phyloP scores from a whole-genome alignment of 2,888 invertebrate genomes.

The Drosophila lacicola region DNA sequence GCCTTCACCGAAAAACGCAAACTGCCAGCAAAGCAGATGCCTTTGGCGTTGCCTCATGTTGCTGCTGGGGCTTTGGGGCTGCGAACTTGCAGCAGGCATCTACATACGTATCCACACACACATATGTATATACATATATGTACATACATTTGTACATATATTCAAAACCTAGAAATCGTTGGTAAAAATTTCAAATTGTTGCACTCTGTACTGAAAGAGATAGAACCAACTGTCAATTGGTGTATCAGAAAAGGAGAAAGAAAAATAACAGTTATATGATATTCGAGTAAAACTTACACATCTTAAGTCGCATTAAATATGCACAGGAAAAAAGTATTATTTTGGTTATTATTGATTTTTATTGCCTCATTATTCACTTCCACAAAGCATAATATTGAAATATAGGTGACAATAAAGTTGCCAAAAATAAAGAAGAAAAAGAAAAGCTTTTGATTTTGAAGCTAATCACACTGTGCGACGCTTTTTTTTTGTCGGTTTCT shows the following conservation, averaged over 20 bases:
- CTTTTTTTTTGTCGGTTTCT: conserved; percentile 40
- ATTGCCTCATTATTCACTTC: no score
- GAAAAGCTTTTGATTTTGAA: conserved; percentile 11
- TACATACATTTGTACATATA: no score
- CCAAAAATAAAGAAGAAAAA: background rate
- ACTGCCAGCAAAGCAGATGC: conserved; percentile 34
- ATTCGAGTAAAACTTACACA: no score
- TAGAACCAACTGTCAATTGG: no score
- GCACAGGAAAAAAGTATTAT: no score
- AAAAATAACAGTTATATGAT: no score
- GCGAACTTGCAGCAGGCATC: conserved; percentile 15
- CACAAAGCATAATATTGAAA: no score
- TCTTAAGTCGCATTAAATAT: no score
- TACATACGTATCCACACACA: background rate
- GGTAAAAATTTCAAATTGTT: background rate
- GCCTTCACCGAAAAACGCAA: conserved; percentile 66
- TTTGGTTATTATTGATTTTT: no score
- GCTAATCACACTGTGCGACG: conserved; percentile 44
- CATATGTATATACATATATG: background rate
- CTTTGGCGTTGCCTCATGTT: conserved; percentile 15
- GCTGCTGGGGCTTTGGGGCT: conserved; percentile 5
- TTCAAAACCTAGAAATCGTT: background rate
- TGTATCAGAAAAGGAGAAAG: no score
- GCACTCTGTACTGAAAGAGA: background rate
- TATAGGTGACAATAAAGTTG: background rate